These are phyloP conservation scores for Dermochelys coriacea DNA, from an alignment of 2,797 vertebrate species.

Conservation along the genomic window DNA sequence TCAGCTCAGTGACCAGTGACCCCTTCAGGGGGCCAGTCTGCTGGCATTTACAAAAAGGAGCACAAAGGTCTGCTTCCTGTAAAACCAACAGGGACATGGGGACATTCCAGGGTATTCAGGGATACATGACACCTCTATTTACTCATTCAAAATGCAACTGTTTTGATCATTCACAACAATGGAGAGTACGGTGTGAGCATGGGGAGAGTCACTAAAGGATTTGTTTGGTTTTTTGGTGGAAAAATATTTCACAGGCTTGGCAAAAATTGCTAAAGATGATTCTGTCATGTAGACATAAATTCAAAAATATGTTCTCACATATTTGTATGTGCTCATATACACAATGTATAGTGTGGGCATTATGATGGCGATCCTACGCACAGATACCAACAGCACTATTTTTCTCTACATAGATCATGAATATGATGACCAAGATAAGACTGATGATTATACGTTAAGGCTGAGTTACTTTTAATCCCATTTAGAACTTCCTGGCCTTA, in stretches of 20 bases:
- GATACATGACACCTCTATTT: accelerated
- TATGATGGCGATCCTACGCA: neutral
- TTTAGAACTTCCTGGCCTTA: neutral
- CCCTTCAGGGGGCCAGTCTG: neutral
- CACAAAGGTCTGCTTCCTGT: neutral
- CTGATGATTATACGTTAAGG: neutral
- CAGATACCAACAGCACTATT: neutral
- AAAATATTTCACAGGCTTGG: neutral
- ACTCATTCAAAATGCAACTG: neutral
- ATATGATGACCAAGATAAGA: neutral
- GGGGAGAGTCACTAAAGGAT: neutral
- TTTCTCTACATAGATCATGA: neutral
- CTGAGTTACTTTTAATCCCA: neutral
- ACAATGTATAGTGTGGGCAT: neutral
- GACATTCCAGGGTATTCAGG: neutral
- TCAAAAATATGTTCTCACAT: neutral
- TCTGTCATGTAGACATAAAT: neutral
- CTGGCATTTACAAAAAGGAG: neutral
- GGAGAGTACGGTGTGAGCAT: neutral
- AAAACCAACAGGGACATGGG: neutral
- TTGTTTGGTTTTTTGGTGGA: neutral
- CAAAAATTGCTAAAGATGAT: neutral
- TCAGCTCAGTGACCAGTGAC: neutral
- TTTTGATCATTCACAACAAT: neutral
- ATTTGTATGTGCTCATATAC: neutral